Evolutionary conservation across 2,888 invertebrate species (phyloP), one percentile per base, ranked within the genome.

Genomic region (Ptychoptera contaminata): DNA sequence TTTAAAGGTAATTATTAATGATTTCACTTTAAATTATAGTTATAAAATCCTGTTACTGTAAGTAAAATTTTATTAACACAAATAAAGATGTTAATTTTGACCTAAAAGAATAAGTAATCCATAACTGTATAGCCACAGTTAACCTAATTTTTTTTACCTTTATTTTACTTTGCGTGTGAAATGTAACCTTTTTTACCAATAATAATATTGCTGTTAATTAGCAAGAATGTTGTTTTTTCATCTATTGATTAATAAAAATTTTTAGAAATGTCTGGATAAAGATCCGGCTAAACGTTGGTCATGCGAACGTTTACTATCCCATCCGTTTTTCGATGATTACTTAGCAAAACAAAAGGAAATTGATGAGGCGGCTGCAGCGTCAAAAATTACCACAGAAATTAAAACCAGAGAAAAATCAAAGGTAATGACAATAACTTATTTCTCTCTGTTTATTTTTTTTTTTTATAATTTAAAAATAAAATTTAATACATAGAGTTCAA

Each of bases 261-360:
- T 23, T 23, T 70, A 92, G 84, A 88, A 85, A 77, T 97, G 96
- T 64, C 70, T 98, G 53, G 90, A 93, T 64, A 92, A 91, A 66
- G 93, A 97, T 65, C 97, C 97, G 0, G 74, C 77, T 49, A 78
- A 85, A 61, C 72, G 97, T 55, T 87, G 87, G 82, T 85, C 86
- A 2, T 94, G 94, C 65, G 87, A 90, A 53, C 87, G 91, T 61
- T 71, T 98, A 38, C 68, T 92, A 44, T 76, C 80, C 50, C 96
- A 97, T 63, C 76, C 80, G 8, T 94, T 96, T 67, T 94, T 97
- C 67, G 85, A 87, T 56, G 84, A 87, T 61, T 88, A 86, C 58
- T 75, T 78, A 51, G 85, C 82, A 66, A 82, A 84, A 59, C 73
- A 84, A 48, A 85, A 87, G 8, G 82, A 82, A 47, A 51, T 58